Base-by-base conservation (phyloP, 2,888 invertebrate genomes). In the Drosophila neutralis region DNA sequence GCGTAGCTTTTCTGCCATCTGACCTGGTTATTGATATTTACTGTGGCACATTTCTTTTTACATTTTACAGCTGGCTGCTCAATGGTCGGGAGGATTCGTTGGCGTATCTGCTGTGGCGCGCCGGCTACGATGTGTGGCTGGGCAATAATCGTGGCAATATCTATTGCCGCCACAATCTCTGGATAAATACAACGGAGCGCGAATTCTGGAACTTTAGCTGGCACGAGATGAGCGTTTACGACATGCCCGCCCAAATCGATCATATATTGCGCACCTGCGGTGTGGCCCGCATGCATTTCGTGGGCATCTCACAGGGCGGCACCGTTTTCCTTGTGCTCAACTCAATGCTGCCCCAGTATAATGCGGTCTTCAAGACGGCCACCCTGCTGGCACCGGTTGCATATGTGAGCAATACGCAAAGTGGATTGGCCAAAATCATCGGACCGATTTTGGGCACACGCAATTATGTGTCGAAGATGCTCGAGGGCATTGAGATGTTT, bases 371-470 rank as follows among this genome's bases (percentile, higher is more conserved):
- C 49, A 92, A 92, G 70, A 91, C 91, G 1, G 92, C 92, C 38
- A 92, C 92, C 2, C 72, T 92, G 8, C 58, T 92, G 71, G 93
- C 92, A 0, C 92, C 92, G 0, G 92, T 92, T 10, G 92, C 91
- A 21, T 92, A 91, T 63, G 92, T 92, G 27, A 91, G 91, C 63
- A 91, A 92, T 52, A 92, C 91, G 2, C 92, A 90, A 53, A 92
- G 92, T 29, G 89, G 96, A 0, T 61, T 97, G 63, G 92, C 92
- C 38, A 93, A 94, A 72, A 93, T 95, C 52, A 90, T 97, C 13
- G 95, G 97, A 0, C 96, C 95, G 10, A 69, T 92, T 15, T 67
- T 92, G 72, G 92, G 92, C 24, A 92, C 92, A 0, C 82, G 91
- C 6, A 92, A 92, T 61, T 92, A 92, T 68, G 78, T 92, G 31